These are phyloP conservation scores for Pomacea maculata DNA, from an alignment of 1,140 invertebrate species.

Conservation along the genomic window DNA sequence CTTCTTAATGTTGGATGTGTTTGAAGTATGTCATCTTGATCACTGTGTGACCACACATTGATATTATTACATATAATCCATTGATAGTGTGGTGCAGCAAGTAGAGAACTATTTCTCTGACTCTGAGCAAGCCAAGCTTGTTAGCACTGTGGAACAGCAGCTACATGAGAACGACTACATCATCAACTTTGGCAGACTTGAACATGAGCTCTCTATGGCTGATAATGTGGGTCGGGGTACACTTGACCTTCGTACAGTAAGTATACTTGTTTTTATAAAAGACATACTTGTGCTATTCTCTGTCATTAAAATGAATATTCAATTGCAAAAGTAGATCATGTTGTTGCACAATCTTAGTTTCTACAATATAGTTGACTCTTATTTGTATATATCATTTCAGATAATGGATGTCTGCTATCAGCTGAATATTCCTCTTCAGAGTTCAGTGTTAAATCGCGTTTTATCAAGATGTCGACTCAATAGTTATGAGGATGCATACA, in stretches of 20 bases:
- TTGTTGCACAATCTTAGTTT: too few species aligned
- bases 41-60: too few species aligned
- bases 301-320: background rate
- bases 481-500: slow-evolving; percentile 18
- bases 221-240: slow-evolving; percentile 11
- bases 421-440: slow-evolving; percentile 22
- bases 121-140: slow-evolving; percentile 19
- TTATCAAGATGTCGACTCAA: slow-evolving; percentile 13
- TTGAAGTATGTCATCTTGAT: too few species aligned
- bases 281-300: background rate
- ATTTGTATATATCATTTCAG: background rate
- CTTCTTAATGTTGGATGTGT: too few species aligned
- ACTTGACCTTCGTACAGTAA: slow-evolving; percentile 19
- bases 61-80: too few species aligned
- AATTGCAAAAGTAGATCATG: too few species aligned
- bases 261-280: background rate
- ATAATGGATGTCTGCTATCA: slow-evolving; percentile 22
- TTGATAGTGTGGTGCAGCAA: slow-evolving; percentile 4
- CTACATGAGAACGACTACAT: slow-evolving; percentile 16
- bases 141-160: slow-evolving; percentile 22
- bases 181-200: slow-evolving; percentile 5
- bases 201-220: slow-evolving; percentile 4
- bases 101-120: slow-evolving; percentile 17
- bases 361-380: too few species aligned
- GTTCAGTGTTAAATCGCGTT: slow-evolving; percentile 14